Evolutionary conservation across 2,888 invertebrate species (phyloP), one percentile per base, ranked within the genome.

Genomic region (Parnassius orleans): DNA sequence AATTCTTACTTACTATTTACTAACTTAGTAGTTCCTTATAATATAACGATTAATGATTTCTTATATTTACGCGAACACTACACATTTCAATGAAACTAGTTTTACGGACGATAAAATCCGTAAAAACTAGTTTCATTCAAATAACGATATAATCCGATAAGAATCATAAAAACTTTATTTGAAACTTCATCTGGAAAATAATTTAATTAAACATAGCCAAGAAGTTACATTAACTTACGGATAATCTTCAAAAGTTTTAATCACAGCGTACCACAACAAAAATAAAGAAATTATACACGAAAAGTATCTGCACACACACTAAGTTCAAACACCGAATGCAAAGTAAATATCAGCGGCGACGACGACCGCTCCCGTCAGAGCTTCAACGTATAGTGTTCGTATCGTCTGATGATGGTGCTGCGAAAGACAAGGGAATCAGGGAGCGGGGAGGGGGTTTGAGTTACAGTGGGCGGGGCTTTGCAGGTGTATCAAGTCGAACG

Each of bases 401-500:
- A 81, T 81, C 65, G 77, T 81, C 77, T 79, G 84, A 84, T 83
- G 86, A 84, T 84, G 87, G 83, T 74, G 73, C 75, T 71, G 79
- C 79, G 77, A 77, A 80, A 82, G 83, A 82, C 81, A 79, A 72
- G 78, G 76, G 81, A 66, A 69, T 67, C 67, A 66, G 63, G 65
- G 66, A 51, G 59, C 68, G 57, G 66, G 67, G 75, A 72, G 66
- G 67, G 75, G 72, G 77, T 76, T 71, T 65, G 68, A 65, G 63
- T 57, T 63, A 14, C 62, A 60, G 74, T 77, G 73, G 87, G 86
- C 86, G 88, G 79, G 82, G 85, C 79, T 72, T 81, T 73, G 79
- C 89, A 90, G 89, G 90, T 90, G 88, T 84, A 87, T 83, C 83
- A 81, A 72, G 72, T 76, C 81, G 80, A 83, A 84, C 81, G 74